Evolutionary conservation across 2,797 vertebrate genomes (phyloP), one percentile per base, ranked within the genome.

Genomic region (Falco columbarius): DNA sequence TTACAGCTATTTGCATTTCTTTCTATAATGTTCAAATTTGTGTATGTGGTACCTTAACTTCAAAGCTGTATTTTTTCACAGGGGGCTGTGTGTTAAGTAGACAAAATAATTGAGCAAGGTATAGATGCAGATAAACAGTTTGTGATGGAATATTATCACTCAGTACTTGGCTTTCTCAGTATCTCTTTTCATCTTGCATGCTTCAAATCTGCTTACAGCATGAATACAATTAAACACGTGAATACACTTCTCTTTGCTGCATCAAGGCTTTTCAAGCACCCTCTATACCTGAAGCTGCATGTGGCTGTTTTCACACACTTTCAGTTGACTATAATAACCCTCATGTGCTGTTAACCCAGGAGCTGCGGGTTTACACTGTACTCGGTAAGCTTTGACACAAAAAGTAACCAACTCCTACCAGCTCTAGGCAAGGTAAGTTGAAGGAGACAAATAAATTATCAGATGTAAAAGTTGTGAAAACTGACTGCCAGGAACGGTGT

Each of bases 301-400:
- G 36, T 36, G 23, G 27, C 70, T 92, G 4, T 59, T 72, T 86
- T 46, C 74, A 52, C 7, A n/a, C 4, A 4, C 46, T 85, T 61
- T 29, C 52, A 74, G 29, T 3, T 62, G 23, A 44, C 36, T 12
- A 40, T 40, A 29, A 16, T 32, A 72, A 22, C 7, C 15, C 34
- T 83, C 23, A 5, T 0, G 0, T 1, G 0, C 30, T 73, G 15
- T 46, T 54, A 58, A 17, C 18, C 29, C 19, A 5, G 23, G 27
- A 82, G 47, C 13, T 81, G 47, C 40, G 63, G 40, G 22, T 23
- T 75, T 59, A 27, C 14, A 4, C 3, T 29, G 13, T 46, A 16
- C 22, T 49, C 26, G 21, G 36, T 52, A 52, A 65, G 34, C 58
- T 66, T 61, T 32, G 55, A 58, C 10, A 12, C 12, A 54, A 86